Conservation (phyloP, 1,140 invertebrate genomes). For the Trichonephila clavipes region DNA sequence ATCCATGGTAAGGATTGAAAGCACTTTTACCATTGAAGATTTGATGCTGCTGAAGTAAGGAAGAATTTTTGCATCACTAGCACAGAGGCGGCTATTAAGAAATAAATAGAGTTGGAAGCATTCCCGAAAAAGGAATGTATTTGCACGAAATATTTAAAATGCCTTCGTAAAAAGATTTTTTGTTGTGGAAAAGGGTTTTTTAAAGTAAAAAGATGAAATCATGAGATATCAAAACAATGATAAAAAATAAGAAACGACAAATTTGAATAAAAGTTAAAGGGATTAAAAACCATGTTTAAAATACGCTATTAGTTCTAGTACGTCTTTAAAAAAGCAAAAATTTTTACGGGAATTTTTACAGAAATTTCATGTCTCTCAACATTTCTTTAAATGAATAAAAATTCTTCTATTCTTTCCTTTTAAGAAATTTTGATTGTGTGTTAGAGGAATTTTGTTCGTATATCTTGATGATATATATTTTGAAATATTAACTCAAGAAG, state of each 20-base stretch:
- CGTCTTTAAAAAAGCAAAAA: too few relatives aligned
- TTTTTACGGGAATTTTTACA: too few relatives aligned
- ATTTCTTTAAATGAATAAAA: too few relatives aligned
- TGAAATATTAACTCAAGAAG: too few relatives aligned
- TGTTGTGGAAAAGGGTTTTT: neutral
- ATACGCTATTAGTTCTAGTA: too few relatives aligned
- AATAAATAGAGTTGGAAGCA: conserved; percentile 21
- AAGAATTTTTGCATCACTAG: conserved; percentile 11
- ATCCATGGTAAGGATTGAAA: conserved; percentile 28
- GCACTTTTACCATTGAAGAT: conserved; percentile 36
- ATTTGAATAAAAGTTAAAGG: neutral
- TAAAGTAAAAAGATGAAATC: neutral
- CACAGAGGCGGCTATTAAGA: conserved; percentile 37
- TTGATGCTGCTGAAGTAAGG: conserved; percentile 30
- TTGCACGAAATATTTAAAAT: conserved; percentile 36
- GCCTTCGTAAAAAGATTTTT: conserved; percentile 6
- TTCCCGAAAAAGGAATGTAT: conserved; percentile 12
- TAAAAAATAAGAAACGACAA: neutral
- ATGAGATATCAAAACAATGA: neutral
- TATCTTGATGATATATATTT: too few relatives aligned
- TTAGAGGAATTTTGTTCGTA: too few relatives aligned
- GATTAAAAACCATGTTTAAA: neutral
- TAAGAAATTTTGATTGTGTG: too few relatives aligned
- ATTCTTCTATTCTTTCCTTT: too few relatives aligned
- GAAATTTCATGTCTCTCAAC: too few relatives aligned